Conservation (phyloP, 2,113 vertebrate genomes). For the Camelus bactrianus region DNA sequence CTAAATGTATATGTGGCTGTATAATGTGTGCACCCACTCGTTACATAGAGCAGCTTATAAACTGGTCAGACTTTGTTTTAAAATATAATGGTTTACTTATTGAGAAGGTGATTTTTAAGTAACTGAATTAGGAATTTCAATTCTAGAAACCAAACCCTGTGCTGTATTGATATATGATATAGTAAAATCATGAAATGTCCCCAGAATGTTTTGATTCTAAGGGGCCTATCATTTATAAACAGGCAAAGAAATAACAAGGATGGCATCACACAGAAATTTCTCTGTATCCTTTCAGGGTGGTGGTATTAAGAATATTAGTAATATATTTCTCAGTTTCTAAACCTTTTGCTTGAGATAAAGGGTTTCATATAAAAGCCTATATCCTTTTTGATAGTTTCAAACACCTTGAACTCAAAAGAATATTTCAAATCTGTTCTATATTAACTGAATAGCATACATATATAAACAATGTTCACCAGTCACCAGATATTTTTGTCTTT, state of each 20-base stretch:
- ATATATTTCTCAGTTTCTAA: neutral
- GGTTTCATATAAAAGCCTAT: constrained; percentile 20
- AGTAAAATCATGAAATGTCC: constrained; percentile 39
- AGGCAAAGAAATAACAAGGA: constrained; percentile 40
- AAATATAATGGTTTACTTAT: constrained; percentile 41
- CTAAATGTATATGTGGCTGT: neutral
- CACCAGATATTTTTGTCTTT: constrained; percentile 83
- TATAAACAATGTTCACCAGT: constrained; percentile 73
- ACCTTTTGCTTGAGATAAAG: constrained; percentile 62
- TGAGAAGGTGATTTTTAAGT: constrained; percentile 38
- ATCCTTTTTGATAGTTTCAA: constrained; percentile 64
- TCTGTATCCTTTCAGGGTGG: constrained; percentile 39
- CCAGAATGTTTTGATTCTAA: neutral
- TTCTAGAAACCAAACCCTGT: constrained; percentile 57
- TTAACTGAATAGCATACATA: constrained; percentile 82
- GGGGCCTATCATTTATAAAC: constrained; percentile 32
- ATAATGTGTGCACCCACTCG: neutral
- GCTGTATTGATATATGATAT: neutral
- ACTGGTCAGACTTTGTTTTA: neutral
- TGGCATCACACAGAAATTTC: constrained; percentile 50
- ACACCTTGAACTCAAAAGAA: constrained; percentile 41
- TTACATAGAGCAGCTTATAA: neutral
- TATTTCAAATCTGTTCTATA: constrained; percentile 58
- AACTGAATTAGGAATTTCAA: neutral
- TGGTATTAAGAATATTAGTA: constrained; percentile 39